A percentile compares a stretch with the other conserved stretches of the same genome.
Evolutionary conservation across 2,113 vertebrate species (phyloP).

Genomic region (Varanus salvator): DNA sequence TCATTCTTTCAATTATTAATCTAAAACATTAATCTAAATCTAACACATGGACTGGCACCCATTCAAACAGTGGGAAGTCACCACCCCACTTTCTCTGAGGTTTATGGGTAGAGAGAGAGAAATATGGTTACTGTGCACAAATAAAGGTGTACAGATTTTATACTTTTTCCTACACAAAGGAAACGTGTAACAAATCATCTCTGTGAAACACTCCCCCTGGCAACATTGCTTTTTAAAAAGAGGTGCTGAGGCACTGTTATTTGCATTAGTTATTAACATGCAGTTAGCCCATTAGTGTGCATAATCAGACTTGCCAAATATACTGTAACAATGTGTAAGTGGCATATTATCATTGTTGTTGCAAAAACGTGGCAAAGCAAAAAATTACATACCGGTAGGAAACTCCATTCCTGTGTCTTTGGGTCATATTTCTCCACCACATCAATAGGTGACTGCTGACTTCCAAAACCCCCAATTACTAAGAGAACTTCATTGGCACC

Average conservation of each 20-base stretch:
- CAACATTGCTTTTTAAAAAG: background rate
- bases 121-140: background rate
- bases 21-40: background rate
- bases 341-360: background rate
- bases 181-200: background rate
- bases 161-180: background rate
- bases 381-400: slow-evolving; percentile 88
- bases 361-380: background rate
- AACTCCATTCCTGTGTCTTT: slow-evolving; percentile 98
- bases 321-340: background rate
- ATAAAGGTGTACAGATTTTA: background rate
- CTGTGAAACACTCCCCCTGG: background rate
- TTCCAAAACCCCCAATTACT: slow-evolving; percentile 97
- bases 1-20: background rate
- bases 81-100: background rate
- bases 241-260: background rate
- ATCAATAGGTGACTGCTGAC: slow-evolving; percentile 97
- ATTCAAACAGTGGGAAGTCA: background rate
- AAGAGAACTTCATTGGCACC: slow-evolving; percentile 97
- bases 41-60: background rate
- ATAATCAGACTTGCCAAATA: background rate
- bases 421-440: slow-evolving; percentile 98
- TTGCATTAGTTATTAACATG: background rate
- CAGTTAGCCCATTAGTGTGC: background rate
- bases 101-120: background rate